Evolutionary conservation across 2,797 vertebrate species (phyloP), one percentile per base, ranked within the genome.

Genomic region (Sternotherus odoratus): DNA sequence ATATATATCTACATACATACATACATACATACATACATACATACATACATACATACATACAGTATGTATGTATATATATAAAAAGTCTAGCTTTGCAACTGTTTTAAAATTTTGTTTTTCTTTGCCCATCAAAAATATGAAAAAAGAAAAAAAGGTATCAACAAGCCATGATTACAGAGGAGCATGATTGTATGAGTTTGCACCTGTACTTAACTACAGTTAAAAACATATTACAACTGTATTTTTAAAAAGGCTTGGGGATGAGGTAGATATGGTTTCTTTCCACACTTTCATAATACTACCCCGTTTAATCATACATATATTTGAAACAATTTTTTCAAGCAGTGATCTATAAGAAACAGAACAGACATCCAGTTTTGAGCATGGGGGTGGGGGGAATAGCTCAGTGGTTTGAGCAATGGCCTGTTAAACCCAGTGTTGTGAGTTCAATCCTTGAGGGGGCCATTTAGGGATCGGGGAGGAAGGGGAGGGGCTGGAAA

Each of bases 61-160:
- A n/a, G n/a, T n/a, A n/a, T n/a, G n/a, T n/a, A n/a, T n/a, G n/a
- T n/a, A n/a, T n/a, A n/a, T n/a, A n/a, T n/a, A n/a, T n/a, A n/a
- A n/a, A n/a, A n/a, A n/a, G n/a, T n/a, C 36, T 69, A 10, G 21
- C 0, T 5, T 1, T 49, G 10, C 24, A 26, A 24, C 0, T 77
- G 26, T 83, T 78, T 17, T 8, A 3, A 56, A 30, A 39, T 46
- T 79, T 2, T 8, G 1, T 50, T 90, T 80, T 5, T 0, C 0
- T 91, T 75, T 26, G 12, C 49, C 85, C 4, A 16, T 69, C 12
- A 46, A 46, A 49, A 2, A 28, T 87, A 57, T 81, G 21, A 36
- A 51, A 78, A 49, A 91, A n/a, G n/a, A 74, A 5, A 49, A 91
- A 74, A 5, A 17, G 3, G 87, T 92, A 19, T 23, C 28, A 43